Evolutionary conservation across 2,888 invertebrate genomes (phyloP).

Genomic region (Tryphoninae sp.): DNA sequence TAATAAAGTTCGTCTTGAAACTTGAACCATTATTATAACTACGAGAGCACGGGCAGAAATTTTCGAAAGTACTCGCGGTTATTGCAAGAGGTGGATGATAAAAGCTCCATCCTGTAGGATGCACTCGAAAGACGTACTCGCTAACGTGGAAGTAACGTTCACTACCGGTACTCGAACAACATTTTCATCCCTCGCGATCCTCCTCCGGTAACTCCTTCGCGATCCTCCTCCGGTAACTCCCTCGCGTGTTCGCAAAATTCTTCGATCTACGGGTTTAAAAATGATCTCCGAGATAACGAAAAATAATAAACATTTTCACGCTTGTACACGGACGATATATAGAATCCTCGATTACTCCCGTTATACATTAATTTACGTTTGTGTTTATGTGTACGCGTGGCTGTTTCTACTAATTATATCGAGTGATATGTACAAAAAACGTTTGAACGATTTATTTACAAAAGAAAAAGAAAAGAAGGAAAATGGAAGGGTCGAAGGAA

Average conservation of each 20-base stretch:
- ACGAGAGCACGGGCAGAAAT: slow-evolving; percentile 14
- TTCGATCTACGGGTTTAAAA: background rate
- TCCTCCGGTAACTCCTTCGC: slow-evolving; percentile 1
- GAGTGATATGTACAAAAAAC: slow-evolving; percentile 68
- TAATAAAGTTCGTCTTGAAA: slow-evolving; percentile 61
- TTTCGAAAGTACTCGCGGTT: slow-evolving; percentile 6
- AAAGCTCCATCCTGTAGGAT: background rate
- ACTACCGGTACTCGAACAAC: background rate
- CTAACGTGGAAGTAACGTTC: slow-evolving; percentile 29
- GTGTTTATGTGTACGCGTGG: slow-evolving; percentile 8
- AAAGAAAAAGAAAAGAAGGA: slow-evolving; percentile 3
- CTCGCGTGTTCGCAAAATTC: background rate
- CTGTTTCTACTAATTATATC: slow-evolving; percentile 53
- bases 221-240: slow-evolving; percentile 1
- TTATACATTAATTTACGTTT: background rate
- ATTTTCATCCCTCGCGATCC: background rate
- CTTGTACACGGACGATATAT: background rate
- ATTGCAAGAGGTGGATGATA: slow-evolving; percentile 1
- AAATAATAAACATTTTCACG: background rate
- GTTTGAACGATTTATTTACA: slow-evolving; percentile 62
- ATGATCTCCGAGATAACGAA: background rate
- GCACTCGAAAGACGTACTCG: slow-evolving; percentile 31
- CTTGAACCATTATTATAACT: slow-evolving; percentile 63
- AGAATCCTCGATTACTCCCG: slow-evolving; percentile 11
- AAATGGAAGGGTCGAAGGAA: background rate